phyloP scores from a whole-genome alignment of 2,113 vertebrate genomes.

The Microtus ochrogaster region DNA sequence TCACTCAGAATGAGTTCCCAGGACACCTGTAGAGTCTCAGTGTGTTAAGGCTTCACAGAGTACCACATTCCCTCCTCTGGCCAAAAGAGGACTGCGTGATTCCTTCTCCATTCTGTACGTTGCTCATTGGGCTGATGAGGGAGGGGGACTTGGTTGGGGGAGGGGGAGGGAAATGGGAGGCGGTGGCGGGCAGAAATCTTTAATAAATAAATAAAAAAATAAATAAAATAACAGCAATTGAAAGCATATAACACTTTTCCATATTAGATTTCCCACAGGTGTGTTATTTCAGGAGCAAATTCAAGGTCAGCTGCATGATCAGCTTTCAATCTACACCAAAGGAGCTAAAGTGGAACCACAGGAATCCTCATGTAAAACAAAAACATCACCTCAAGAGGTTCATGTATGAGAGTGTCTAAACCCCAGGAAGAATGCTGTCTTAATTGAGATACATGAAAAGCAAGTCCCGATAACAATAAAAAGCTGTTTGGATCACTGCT shows the following conservation, averaged over 20 bases:
- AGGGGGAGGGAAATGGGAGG: too few species aligned
- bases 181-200: too few species aligned
- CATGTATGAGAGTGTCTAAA: not conserved
- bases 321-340: not conserved
- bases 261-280: not conserved
- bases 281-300: not conserved
- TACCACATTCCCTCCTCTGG: not conserved
- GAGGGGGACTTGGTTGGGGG: too few species aligned
- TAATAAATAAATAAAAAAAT: too few species aligned
- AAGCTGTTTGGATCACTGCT: not conserved
- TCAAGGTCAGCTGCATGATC: not conserved
- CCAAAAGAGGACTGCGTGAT: not conserved
- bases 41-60: not conserved
- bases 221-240: not conserved
- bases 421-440: not conserved
- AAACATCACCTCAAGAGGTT: not conserved
- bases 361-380: not conserved
- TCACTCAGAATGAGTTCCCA: not conserved
- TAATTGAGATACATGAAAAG: not conserved
- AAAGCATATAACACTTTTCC: not conserved
- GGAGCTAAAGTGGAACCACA: not conserved
- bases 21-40: not conserved
- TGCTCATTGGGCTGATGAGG: not conserved
- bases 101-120: not conserved
- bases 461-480: not conserved